These are phyloP conservation scores for Myathropa florea DNA, from an alignment of 2,888 invertebrate genomes.

Conservation along the genomic window DNA sequence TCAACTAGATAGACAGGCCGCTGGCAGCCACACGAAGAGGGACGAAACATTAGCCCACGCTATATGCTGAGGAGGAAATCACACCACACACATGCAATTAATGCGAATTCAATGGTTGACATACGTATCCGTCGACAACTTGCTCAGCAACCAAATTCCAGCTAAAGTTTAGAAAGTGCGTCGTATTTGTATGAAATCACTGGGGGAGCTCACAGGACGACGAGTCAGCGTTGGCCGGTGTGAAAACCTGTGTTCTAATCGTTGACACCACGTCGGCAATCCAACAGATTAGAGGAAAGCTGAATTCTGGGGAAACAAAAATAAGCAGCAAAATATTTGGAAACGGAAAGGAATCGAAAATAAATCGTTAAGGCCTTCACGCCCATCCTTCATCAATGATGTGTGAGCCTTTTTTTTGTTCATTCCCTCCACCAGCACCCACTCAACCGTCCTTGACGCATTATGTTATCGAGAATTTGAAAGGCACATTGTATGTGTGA, in stretches of 20 bases:
- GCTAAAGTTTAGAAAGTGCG: neutral
- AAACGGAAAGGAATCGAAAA: neutral
- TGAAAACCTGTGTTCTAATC: slow-evolving; percentile 35
- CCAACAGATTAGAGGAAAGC: slow-evolving; percentile 15
- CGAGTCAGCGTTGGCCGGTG: neutral
- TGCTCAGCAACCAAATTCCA: slow-evolving; percentile 25
- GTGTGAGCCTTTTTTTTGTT: neutral
- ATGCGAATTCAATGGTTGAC: neutral
- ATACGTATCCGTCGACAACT: neutral
- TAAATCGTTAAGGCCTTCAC: neutral
- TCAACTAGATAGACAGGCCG: slow-evolving; percentile 44
- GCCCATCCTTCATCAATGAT: too few species aligned
- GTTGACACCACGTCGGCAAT: slow-evolving; percentile 39
- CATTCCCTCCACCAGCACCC: neutral
- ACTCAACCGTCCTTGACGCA: slow-evolving; percentile 20
- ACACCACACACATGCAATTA: neutral
- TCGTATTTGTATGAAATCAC: slow-evolving; percentile 19
- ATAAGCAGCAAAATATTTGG: neutral
- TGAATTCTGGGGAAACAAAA: slow-evolving; percentile 7
- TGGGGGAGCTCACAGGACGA: neutral
- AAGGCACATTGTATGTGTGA: slow-evolving; percentile 30
- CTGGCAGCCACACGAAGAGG: slow-evolving; percentile 6
- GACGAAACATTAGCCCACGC: neutral
- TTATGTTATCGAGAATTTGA: slow-evolving; percentile 39
- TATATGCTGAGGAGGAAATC: too few species aligned